These are phyloP conservation scores for Schizotus pectinicornis DNA, from an alignment of 2,888 invertebrate genomes.

Conservation along the genomic window DNA sequence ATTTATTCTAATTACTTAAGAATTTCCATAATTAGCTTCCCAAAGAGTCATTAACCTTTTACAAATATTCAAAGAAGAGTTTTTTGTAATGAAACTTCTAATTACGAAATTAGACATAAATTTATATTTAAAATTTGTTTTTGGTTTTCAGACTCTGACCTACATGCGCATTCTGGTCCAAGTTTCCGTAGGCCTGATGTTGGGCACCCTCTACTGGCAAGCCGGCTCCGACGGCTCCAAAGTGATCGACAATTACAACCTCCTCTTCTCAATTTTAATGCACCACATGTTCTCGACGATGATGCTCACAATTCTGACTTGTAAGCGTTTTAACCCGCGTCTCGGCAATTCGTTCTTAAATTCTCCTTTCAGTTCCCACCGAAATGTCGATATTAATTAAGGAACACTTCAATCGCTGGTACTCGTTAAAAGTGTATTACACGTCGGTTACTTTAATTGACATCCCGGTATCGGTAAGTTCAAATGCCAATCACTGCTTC, in stretches of 20 bases:
- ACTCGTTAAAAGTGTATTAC: constrained; percentile 83
- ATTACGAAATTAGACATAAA: background rate
- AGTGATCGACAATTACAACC: constrained; percentile 83
- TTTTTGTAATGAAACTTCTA: background rate
- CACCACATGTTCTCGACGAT: constrained; percentile 92
- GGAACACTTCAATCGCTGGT: constrained; percentile 90
- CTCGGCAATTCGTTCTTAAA: background rate
- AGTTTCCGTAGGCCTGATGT: constrained; percentile 74
- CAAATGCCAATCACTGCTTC: background rate
- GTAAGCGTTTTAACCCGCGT: constrained; percentile 63
- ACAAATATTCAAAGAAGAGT: background rate
- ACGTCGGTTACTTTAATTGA: constrained; percentile 77
- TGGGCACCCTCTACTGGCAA: constrained; percentile 77
- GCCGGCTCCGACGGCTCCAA: constrained; percentile 78
- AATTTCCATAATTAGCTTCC: background rate
- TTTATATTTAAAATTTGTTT: background rate
- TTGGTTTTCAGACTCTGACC: constrained; percentile 71
- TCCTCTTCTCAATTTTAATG: constrained; percentile 89
- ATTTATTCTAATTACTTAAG: too few relatives aligned
- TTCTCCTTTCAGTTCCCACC: constrained; percentile 69
- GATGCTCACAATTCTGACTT: constrained; percentile 88
- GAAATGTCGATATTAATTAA: constrained; percentile 83
- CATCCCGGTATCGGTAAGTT: constrained; percentile 76
- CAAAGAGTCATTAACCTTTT: background rate
- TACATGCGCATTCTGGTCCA: constrained; percentile 78